Evolutionary conservation across 64 coral and sea anemone genomes (phyloP), one percentile per base, ranked within the genome.

Genomic region (Montipora capricornis): DNA sequence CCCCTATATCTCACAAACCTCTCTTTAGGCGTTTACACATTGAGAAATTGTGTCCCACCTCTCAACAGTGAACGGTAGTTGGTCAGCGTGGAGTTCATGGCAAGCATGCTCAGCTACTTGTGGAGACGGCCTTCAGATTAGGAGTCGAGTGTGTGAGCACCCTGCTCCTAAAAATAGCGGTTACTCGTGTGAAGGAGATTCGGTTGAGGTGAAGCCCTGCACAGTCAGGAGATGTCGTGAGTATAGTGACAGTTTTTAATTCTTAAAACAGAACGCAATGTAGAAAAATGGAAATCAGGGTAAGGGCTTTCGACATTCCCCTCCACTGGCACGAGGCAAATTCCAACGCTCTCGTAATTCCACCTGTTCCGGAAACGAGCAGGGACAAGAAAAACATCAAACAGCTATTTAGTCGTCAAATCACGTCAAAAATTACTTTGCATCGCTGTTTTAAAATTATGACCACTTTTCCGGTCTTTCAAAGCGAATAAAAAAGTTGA

Each of bases 51-150:
- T 78, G 4, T 19, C 14, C 1, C 49, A 50, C 15, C 20, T 20
- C 68, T 71, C 15, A 49, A 17, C 78, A 97, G 96, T 97, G 16
- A 95, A 97, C 70, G 96, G 96, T 46, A 92, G 80, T 10, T 97
- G 96, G 96, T 95, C 93, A 85, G 83, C 83, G 50, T 97, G 96
- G 96, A 82, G 83, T 49, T 77, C 92, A 10, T 97, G 96, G 96
- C 89, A 95, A 69, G 88, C 96, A 84, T 97, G 96, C 93, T 97
- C 96, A 12, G 93, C 96, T 17, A 97, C 96, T 9, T 97, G 96
- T 88, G 93, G 96, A 19, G 96, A 98, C 50, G 96, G 96, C 44
- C 46, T 98, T 55, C 96, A 98, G 47, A 49, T 88, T 1, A 95
- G 96, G 61, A 95, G 89, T 78, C 96, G 96, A 75, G 26, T 92